A percentile compares a stretch with the other conserved stretches of the same genome.
Evolutionary conservation across 1,140 invertebrate genomes (phyloP).

Genomic region (Ceratina calcarata): DNA sequence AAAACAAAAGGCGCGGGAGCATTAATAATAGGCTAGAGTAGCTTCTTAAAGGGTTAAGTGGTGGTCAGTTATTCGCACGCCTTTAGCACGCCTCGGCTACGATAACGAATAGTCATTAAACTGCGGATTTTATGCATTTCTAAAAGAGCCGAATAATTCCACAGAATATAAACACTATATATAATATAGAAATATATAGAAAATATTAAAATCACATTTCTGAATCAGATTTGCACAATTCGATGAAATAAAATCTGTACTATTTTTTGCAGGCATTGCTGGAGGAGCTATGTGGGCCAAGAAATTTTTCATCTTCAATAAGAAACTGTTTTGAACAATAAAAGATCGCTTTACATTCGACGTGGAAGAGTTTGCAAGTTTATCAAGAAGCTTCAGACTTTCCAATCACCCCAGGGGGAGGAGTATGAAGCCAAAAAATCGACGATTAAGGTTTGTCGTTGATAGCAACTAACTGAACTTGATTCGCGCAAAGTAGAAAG

Average conservation of each 20-base stretch:
- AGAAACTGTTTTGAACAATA: constrained; percentile 60
- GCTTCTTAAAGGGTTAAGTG: constrained; percentile 14
- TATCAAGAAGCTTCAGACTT: not conserved
- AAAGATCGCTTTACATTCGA: no score
- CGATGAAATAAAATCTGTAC: no score
- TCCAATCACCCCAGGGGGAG: not conserved
- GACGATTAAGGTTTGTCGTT: not conserved
- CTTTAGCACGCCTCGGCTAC: no score
- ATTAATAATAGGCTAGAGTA: not conserved
- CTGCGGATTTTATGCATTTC: no score
- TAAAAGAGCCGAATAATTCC: no score
- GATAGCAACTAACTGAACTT: not conserved
- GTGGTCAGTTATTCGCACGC: not conserved
- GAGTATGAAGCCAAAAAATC: not conserved
- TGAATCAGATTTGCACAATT: no score
- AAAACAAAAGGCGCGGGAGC: not conserved
- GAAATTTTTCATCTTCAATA: constrained; percentile 68
- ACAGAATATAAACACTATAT: no score
- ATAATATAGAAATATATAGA: no score
- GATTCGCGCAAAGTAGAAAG: constrained; percentile 13
- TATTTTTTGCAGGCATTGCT: constrained; percentile 36
- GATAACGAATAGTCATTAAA: constrained; percentile 8
- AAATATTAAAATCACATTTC: no score
- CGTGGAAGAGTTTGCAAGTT: not conserved
- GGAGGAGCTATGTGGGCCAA: constrained; percentile 60